phyloP scores from a whole-genome alignment of 2,113 vertebrate genomes.

The Natator depressus region DNA sequence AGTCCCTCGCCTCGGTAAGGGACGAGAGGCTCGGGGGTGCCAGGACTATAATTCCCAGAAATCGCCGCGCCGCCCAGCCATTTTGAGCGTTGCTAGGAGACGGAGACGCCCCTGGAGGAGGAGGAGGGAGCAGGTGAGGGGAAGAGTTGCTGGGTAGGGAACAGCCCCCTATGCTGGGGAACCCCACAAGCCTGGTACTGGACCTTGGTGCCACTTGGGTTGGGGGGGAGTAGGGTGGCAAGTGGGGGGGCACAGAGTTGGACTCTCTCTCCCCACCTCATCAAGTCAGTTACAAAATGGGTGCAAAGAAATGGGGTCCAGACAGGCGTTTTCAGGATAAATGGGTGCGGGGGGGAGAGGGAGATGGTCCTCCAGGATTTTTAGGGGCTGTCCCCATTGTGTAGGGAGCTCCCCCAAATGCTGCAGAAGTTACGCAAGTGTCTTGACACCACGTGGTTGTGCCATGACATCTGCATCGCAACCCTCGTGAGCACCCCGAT shows the following conservation, averaged over 20 bases:
- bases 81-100: constrained; percentile 65
- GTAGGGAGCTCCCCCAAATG: not conserved
- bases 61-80: not conserved
- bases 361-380: not conserved
- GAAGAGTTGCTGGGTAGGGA: not conserved
- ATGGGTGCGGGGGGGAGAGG: not conserved
- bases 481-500: fast-evolving
- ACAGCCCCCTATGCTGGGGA: not conserved
- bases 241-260: not conserved
- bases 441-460: fast-evolving
- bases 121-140: not conserved
- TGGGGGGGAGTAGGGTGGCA: not conserved
- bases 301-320: not conserved
- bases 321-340: fast-evolving
- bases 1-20: fast-evolving
- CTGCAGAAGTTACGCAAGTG: fast-evolving
- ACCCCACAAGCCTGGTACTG: not conserved
- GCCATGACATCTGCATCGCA: not conserved
- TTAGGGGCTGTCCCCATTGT: not conserved
- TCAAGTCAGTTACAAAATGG: fast-evolving
- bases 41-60: constrained; percentile 21
- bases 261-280: not conserved
- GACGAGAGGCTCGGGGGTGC: fast-evolving
- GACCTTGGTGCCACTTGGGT: not conserved
- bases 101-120: constrained; percentile 46